Base-by-base conservation (phyloP, 2,888 invertebrate species). In the Pammene aurita region DNA sequence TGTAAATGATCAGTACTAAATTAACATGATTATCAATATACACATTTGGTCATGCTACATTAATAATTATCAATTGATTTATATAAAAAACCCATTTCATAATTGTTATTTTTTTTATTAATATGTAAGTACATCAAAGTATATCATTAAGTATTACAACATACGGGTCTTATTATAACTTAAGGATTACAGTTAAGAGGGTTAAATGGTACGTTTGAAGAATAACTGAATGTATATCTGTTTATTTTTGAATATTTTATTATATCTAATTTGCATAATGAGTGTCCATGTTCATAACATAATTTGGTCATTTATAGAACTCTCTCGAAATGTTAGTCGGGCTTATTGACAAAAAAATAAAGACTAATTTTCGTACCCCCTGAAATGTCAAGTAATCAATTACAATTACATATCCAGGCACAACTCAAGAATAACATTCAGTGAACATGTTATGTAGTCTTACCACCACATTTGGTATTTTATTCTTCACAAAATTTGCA, bases 101-200 rank as follows among this genome's bases (percentile, higher is more conserved):
- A 7, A 54, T n/a, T 10, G 7, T 13, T 56, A 50, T 56, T 62
- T 13, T 18, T 14, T 16, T n/a, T 26, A 26, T 26, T 26, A 26
- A 48, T 16, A 46, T 14, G n/a, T 38, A 44, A 61, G 46, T 46
- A 26, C 10, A 14, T 58, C n/a, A 63, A 66, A 57, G n/a, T n/a
- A 55, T 44, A 52, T 68, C 72, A 72, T 73, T 73, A 75, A 73
- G 75, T 80, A 81, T 77, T 78, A 78, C 73, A 76, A 70, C 77
- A 72, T 84, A 86, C 85, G 85, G 85, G 86, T 86, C 80, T 81
- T 77, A 81, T 66, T 60, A 68, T 58, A 72, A 74, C 70, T 76
- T 76, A 76, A 73, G 77, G 77, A 78, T 77, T 78, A 75, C 73
- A 62, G 48, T 57, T 68, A 68, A 64, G 50, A 35, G 35, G 44